phyloP scores from a whole-genome alignment of 1,140 invertebrate species.

The Drosophila subpulchrella region DNA sequence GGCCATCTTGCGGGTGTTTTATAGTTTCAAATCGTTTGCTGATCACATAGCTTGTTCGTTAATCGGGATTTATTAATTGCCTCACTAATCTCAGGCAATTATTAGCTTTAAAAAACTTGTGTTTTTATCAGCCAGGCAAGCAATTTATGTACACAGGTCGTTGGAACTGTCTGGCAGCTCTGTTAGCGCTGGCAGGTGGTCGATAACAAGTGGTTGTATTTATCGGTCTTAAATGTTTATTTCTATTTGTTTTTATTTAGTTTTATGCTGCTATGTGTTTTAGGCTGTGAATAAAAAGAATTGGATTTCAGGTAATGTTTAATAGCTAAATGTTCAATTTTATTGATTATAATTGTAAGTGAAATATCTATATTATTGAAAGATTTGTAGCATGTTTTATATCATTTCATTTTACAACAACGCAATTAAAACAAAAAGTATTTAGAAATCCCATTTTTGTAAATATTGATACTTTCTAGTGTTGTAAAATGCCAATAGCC shows the following conservation, averaged over 20 bases:
- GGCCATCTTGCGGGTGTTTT: slow-evolving; percentile 47
- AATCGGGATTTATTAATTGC: neutral
- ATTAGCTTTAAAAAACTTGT: slow-evolving; percentile 8
- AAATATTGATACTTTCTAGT: neutral
- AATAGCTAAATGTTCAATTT: no score
- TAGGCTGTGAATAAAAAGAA: no score
- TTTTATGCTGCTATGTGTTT: neutral
- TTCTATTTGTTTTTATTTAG: neutral
- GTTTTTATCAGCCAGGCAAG: slow-evolving; percentile 1
- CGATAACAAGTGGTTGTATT: neutral
- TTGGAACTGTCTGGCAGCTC: slow-evolving; percentile 5
- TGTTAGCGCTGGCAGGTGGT: slow-evolving; percentile 6
- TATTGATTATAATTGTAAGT: no score
- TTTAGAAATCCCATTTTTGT: neutral
- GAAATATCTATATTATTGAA: no score
- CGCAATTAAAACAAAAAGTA: neutral
- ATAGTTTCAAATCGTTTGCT: neutral
- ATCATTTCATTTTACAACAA: neutral
- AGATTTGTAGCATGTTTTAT: no score
- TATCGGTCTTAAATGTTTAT: neutral
- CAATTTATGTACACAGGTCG: slow-evolving; percentile 2
- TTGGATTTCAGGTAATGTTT: neutral
- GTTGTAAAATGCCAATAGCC: neutral
- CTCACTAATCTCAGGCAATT: slow-evolving; percentile 2
- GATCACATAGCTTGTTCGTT: slow-evolving; percentile 22